Percentiles rank a stretch among this genome's conserved stretches.
Conservation (phyloP, 2,113 vertebrate species). For the Eidolon helvum region DNA sequence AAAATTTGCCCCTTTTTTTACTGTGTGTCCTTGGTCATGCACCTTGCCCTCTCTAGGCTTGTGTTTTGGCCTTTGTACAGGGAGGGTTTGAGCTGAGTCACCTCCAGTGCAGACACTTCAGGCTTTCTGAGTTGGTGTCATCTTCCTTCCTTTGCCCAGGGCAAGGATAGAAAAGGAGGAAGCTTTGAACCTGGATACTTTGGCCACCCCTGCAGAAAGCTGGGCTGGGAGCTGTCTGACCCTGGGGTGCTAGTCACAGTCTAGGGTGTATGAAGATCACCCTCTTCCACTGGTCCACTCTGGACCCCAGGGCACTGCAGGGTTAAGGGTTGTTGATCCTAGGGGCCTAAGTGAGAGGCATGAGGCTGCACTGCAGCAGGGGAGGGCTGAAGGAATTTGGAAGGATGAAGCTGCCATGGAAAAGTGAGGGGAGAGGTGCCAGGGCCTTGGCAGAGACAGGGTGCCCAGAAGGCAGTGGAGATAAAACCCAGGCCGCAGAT, state of each 20-base stretch:
- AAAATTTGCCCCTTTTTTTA: not conserved
- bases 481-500: slow-evolving; percentile 72
- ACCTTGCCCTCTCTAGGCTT: not conserved
- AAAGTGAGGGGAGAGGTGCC: not conserved
- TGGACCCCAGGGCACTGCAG: not conserved
- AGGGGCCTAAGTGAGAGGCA: not conserved
- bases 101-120: not conserved
- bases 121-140: not conserved
- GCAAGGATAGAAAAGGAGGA: not conserved
- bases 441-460: slow-evolving; percentile 60
- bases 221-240: not conserved
- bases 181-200: not conserved
- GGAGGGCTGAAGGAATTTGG: not conserved
- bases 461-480: slow-evolving; percentile 60
- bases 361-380: not conserved
- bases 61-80: not conserved
- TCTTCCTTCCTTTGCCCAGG: not conserved
- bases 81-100: not conserved
- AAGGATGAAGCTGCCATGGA: not conserved
- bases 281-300: not conserved
- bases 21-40: not conserved
- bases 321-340: not conserved
- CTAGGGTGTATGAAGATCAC: not conserved
- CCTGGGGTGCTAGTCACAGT: not conserved
- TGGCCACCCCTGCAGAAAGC: not conserved